Conservation (phyloP, 2,888 invertebrate genomes). For the Hylaea fasciaria region DNA sequence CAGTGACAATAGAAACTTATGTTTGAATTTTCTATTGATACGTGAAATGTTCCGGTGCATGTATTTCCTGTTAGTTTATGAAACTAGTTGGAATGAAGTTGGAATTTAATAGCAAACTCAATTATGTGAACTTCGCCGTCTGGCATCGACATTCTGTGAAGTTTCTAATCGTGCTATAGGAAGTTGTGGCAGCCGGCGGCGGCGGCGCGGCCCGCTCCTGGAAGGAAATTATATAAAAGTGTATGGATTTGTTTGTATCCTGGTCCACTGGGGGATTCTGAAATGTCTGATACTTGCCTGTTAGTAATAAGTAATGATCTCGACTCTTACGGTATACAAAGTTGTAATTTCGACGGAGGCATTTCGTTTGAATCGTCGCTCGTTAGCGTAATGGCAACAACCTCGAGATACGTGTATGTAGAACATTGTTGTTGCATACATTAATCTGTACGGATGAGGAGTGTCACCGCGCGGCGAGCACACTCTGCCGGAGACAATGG, state of each 20-base stretch:
- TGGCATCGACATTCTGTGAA: constrained; percentile 11
- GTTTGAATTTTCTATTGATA: constrained; percentile 6
- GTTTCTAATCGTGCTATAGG: constrained; percentile 20
- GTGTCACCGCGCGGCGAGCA: constrained; percentile 28
- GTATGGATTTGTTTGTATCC: neutral
- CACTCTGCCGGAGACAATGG: constrained; percentile 37
- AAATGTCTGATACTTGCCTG: too few relatives aligned
- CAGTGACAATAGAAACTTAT: neutral
- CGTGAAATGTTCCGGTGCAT: constrained; percentile 3
- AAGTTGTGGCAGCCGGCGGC: constrained; percentile 10
- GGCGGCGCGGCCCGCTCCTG: constrained; percentile 1
- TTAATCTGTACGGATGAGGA: constrained; percentile 30
- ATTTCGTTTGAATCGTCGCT: neutral
- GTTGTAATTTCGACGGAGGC: too few relatives aligned
- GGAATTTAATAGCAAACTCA: constrained; percentile 8
- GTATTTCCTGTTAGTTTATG: constrained; percentile 12
- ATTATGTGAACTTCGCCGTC: constrained; percentile 12
- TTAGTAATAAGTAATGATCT: too few relatives aligned
- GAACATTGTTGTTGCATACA: constrained; percentile 24
- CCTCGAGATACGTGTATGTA: constrained; percentile 11
- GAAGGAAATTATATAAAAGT: constrained; percentile 11
- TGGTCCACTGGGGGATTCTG: neutral
- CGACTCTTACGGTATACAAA: too few relatives aligned
- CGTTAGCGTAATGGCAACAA: constrained; percentile 4
- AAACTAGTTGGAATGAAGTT: constrained; percentile 9